Conservation (phyloP, 1,140 invertebrate genomes). For the Drosophila rhopaloa region DNA sequence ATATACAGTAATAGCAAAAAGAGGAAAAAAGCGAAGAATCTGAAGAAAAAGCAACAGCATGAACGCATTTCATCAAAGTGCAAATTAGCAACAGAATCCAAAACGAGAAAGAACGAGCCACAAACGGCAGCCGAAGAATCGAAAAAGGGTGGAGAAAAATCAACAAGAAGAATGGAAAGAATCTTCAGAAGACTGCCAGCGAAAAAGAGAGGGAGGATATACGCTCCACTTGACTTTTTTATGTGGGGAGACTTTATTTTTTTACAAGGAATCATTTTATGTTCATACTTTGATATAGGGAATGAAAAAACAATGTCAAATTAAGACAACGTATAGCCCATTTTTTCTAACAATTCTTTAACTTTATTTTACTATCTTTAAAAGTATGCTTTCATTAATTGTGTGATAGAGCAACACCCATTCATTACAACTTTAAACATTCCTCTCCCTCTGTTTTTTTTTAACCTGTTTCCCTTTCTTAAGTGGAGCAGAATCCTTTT, state of each 20-base stretch:
- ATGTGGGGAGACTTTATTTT: background rate
- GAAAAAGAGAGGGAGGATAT: background rate
- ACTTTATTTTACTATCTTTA: too few species aligned
- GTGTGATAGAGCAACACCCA: too few species aligned
- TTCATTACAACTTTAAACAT: too few species aligned
- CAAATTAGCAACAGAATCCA: constrained; percentile 77
- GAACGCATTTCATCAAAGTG: constrained; percentile 81
- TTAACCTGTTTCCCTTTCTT: background rate
- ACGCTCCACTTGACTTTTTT: constrained; percentile 8
- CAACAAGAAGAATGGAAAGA: constrained; percentile 15
- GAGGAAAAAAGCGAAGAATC: constrained; percentile 12
- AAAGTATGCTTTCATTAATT: too few species aligned
- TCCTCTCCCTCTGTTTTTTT: background rate
- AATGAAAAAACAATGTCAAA: too few species aligned
- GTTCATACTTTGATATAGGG: too few species aligned
- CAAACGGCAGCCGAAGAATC: constrained; percentile 18
- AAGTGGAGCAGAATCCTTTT: constrained; percentile 15
- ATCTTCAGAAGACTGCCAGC: constrained; percentile 18
- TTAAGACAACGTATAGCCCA: too few species aligned
- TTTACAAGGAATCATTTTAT: too few species aligned
- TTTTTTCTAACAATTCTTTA: too few species aligned
- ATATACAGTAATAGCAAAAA: constrained; percentile 70
- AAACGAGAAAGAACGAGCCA: constrained; percentile 56
- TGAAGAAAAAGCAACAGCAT: constrained; percentile 43
- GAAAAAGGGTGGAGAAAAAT: constrained; percentile 7